These are phyloP conservation scores for Notodonta ziczac DNA, from an alignment of 2,888 invertebrate genomes.

Conservation along the genomic window DNA sequence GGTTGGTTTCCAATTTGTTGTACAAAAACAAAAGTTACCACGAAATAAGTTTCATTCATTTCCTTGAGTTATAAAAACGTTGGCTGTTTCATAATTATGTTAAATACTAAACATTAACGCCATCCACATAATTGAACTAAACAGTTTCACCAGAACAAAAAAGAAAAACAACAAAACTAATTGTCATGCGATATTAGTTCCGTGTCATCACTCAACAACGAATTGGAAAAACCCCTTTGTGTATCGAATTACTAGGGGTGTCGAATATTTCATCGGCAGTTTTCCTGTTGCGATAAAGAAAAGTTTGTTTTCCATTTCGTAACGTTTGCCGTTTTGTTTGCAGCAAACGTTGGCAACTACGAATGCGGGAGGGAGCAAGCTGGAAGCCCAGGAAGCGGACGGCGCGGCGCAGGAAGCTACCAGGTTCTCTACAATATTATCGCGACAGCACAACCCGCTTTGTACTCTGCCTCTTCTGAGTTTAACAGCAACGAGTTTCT, in stretches of 20 bases:
- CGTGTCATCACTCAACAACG: constrained; percentile 27
- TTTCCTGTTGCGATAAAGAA: constrained; percentile 18
- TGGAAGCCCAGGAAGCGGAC: constrained; percentile 66
- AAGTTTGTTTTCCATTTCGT: constrained; percentile 7
- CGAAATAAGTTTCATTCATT: too few species aligned
- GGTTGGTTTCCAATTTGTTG: background rate
- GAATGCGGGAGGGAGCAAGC: constrained; percentile 70
- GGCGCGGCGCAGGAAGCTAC: constrained; percentile 61
- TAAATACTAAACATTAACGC: too few species aligned
- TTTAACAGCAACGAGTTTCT: constrained; percentile 19
- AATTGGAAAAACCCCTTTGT: constrained; percentile 36
- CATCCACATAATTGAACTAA: too few species aligned
- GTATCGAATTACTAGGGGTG: constrained; percentile 40
- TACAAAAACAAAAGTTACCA: too few species aligned
- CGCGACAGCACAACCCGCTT: constrained; percentile 11
- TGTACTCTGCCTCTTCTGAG: constrained; percentile 6
- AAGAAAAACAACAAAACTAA: constrained; percentile 6
- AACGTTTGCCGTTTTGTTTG: constrained; percentile 53
- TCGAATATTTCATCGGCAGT: constrained; percentile 32
- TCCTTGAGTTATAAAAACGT: too few species aligned
- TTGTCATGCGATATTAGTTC: constrained; percentile 15
- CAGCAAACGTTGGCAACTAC: constrained; percentile 76
- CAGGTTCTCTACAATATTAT: constrained; percentile 56
- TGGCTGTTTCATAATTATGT: too few species aligned
- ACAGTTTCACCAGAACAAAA: background rate